A percentile compares a stretch with the other conserved stretches of the same genome.
Conservation (phyloP, 2,888 invertebrate genomes). For the Laothoe populi region DNA sequence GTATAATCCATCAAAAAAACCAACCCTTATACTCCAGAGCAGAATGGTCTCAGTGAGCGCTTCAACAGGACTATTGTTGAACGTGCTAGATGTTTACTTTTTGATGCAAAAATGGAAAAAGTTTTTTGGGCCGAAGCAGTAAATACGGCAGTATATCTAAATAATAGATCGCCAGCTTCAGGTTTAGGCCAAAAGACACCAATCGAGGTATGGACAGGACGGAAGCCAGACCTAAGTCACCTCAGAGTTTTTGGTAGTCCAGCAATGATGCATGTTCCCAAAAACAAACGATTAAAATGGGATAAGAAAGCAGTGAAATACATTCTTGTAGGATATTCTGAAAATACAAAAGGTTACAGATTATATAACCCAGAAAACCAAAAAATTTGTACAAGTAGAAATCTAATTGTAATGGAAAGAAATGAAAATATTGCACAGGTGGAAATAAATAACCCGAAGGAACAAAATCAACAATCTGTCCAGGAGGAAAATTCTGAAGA, state of each 20-base stretch:
- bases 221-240: slow-evolving; percentile 25
- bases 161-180: slow-evolving; percentile 13
- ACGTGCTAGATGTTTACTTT: not conserved
- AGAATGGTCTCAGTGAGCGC: not conserved
- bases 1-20: not conserved
- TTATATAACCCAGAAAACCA: slow-evolving; percentile 26
- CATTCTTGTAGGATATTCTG: slow-evolving; percentile 29
- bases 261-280: slow-evolving; percentile 14
- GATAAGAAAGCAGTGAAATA: slow-evolving; percentile 29
- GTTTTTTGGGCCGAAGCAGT: not conserved
- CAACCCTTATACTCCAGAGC: not conserved
- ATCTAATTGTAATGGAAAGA: slow-evolving; percentile 27
- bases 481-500: slow-evolving; percentile 13
- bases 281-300: slow-evolving; percentile 29
- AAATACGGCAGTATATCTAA: slow-evolving; percentile 5
- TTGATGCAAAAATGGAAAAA: not conserved
- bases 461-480: not conserved
- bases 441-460: not conserved
- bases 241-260: slow-evolving; percentile 18
- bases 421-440: slow-evolving; percentile 11
- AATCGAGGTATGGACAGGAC: slow-evolving; percentile 14
- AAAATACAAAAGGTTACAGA: slow-evolving; percentile 32
- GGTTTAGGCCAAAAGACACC: not conserved
- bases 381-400: slow-evolving; percentile 25
- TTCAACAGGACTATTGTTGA: not conserved